phyloP scores from a whole-genome alignment of 2,113 vertebrate genomes.

The Entelurus aequoreus region DNA sequence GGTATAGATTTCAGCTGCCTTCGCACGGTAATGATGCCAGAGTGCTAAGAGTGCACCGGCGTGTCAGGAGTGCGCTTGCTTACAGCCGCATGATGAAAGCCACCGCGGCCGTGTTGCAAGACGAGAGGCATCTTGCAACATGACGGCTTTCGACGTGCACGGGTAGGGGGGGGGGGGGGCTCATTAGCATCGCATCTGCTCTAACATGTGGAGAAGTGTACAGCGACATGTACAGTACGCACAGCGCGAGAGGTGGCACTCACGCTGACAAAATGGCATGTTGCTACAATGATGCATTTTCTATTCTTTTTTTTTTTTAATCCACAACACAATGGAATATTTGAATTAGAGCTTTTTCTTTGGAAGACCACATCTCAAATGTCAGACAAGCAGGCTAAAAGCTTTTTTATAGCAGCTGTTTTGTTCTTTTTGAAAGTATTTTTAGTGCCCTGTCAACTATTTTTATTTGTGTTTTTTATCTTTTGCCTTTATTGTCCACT shows the following conservation, averaged over 20 bases:
- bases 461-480: no score
- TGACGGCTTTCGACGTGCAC: slow-evolving; percentile 14
- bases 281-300: no score
- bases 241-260: not conserved
- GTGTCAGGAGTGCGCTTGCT: slow-evolving; percentile 12
- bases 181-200: slow-evolving; percentile 24
- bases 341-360: no score
- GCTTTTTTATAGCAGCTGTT: no score
- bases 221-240: not conserved
- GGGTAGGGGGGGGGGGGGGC: not conserved
- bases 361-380: no score
- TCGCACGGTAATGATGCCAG: slow-evolving; percentile 41
- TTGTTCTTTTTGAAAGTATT: no score
- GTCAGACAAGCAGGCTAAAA: no score
- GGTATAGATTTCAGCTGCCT: slow-evolving; percentile 37
- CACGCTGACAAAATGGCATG: no score
- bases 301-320: no score
- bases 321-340: no score
- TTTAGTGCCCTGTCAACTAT: no score
- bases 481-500: no score
- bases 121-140: slow-evolving; percentile 7
- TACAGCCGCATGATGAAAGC: slow-evolving; percentile 36
- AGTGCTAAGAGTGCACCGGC: slow-evolving; percentile 16
- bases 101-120: slow-evolving; percentile 10
- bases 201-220: not conserved